Conservation (phyloP, 2,888 invertebrate species). For the Cerceris ruficornis region DNA sequence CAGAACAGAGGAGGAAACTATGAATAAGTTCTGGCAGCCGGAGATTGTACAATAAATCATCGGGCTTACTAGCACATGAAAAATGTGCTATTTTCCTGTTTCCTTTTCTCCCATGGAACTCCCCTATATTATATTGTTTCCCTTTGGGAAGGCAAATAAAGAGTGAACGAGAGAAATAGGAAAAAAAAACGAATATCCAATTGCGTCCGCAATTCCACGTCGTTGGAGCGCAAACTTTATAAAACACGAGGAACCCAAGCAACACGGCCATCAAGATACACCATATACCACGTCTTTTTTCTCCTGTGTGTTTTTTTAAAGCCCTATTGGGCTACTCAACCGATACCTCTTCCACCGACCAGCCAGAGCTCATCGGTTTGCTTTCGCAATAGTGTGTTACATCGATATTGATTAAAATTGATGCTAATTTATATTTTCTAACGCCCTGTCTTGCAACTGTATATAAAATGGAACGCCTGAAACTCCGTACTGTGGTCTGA, state of each 20-base stretch:
- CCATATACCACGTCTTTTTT: background rate
- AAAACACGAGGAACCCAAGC: constrained; percentile 11
- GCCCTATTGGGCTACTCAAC: background rate
- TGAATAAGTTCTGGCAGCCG: too few relatives aligned
- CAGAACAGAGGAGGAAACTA: too few relatives aligned
- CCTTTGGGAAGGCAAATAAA: constrained; percentile 28
- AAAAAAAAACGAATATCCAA: constrained; percentile 13
- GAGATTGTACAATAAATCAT: background rate
- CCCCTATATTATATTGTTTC: constrained; percentile 5
- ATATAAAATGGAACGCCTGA: too few relatives aligned
- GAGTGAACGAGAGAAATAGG: background rate
- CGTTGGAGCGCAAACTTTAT: constrained; percentile 32
- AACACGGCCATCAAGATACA: background rate
- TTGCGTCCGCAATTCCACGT: constrained; percentile 23
- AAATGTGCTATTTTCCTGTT: background rate
- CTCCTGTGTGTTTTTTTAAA: background rate
- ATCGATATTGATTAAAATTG: too few relatives aligned
- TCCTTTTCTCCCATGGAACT: background rate
- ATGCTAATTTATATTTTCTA: too few relatives aligned
- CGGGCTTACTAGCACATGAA: background rate
- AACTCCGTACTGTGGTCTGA: too few relatives aligned
- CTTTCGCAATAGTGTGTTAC: too few relatives aligned
- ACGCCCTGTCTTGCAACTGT: too few relatives aligned
- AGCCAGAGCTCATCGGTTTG: too few relatives aligned
- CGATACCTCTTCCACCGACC: too few relatives aligned